A percentile compares a stretch with the other conserved stretches of the same genome.
Conservation (phyloP, 2,888 invertebrate genomes). For the Ectropis crepuscularia region DNA sequence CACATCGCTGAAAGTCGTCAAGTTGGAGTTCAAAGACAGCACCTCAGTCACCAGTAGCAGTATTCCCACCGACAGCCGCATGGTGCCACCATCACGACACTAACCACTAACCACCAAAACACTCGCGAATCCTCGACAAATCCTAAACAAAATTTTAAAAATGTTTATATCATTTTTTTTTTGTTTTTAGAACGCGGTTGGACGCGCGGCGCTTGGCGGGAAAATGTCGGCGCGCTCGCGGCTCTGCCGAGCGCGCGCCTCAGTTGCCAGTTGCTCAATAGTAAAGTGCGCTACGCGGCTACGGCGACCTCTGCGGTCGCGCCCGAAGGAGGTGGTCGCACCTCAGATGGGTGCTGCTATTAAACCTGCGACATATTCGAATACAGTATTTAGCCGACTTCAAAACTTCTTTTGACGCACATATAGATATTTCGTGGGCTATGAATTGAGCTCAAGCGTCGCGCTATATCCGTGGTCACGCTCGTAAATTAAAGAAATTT, state of each 20-base stretch:
- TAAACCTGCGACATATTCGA: neutral
- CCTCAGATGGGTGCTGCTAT: slow-evolving; percentile 28
- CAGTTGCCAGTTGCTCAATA: slow-evolving; percentile 79
- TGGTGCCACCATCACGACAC: slow-evolving; percentile 58
- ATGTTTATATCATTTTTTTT: slow-evolving; percentile 40
- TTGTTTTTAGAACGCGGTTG: slow-evolving; percentile 59
- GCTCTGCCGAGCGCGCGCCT: slow-evolving; percentile 60
- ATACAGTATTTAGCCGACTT: no score
- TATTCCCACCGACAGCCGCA: slow-evolving; percentile 70
- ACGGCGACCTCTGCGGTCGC: slow-evolving; percentile 55
- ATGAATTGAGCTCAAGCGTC: no score
- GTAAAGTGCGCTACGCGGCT: slow-evolving; percentile 45
- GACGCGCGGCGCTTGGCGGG: slow-evolving; percentile 73
- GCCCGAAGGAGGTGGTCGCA: slow-evolving; percentile 36
- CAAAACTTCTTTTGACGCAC: no score
- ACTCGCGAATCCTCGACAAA: slow-evolving; percentile 24
- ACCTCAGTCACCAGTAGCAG: slow-evolving; percentile 68
- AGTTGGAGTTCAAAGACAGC: slow-evolving; percentile 65
- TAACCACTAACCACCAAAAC: slow-evolving; percentile 39
- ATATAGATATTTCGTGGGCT: no score
- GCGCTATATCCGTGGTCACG: no score
- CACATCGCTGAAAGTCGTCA: slow-evolving; percentile 58
- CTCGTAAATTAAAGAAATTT: no score
- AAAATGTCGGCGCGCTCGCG: slow-evolving; percentile 76
- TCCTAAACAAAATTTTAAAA: slow-evolving; percentile 26